A percentile compares a stretch with the other conserved stretches of the same genome.
Conservation (phyloP, 1,140 invertebrate genomes). For the Pristionchus pacificus region DNA sequence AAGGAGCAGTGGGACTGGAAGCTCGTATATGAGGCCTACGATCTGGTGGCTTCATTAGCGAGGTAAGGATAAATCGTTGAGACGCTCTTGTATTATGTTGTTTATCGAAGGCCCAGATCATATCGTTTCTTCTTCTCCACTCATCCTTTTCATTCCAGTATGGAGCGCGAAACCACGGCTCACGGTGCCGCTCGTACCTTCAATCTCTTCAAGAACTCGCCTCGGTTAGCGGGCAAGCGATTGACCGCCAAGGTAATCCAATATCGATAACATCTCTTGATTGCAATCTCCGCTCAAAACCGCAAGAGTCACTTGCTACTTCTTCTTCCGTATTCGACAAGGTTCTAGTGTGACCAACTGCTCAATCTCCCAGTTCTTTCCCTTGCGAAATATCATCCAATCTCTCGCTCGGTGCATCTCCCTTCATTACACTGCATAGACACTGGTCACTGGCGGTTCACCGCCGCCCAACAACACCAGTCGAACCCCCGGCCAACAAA, state of each 20-base stretch:
- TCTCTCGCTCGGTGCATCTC: too few relatives aligned
- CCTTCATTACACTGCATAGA: too few relatives aligned
- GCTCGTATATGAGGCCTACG: constrained; percentile 38
- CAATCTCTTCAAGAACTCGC: constrained; percentile 23
- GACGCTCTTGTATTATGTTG: background rate
- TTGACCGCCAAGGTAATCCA: constrained; percentile 28
- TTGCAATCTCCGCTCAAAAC: too few relatives aligned
- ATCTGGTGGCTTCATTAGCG: constrained; percentile 35
- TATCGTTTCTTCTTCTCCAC: background rate
- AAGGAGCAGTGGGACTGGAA: constrained; percentile 31
- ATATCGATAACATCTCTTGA: background rate
- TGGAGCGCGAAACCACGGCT: constrained; percentile 36
- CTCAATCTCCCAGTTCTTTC: too few relatives aligned
- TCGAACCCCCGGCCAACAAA: too few relatives aligned
- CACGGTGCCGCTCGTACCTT: constrained; percentile 34
- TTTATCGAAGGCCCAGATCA: background rate
- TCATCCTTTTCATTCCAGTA: too few relatives aligned
- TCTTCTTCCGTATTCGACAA: too few relatives aligned
- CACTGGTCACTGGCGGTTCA: too few relatives aligned
- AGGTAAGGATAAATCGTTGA: background rate
- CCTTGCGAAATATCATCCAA: too few relatives aligned
- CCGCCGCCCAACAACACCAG: too few relatives aligned
- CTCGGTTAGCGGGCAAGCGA: constrained; percentile 34
- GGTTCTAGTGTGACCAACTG: too few relatives aligned
- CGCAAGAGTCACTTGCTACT: too few relatives aligned